Conservation (phyloP, 1,140 invertebrate genomes). For the Drosophila parabipectinata region DNA sequence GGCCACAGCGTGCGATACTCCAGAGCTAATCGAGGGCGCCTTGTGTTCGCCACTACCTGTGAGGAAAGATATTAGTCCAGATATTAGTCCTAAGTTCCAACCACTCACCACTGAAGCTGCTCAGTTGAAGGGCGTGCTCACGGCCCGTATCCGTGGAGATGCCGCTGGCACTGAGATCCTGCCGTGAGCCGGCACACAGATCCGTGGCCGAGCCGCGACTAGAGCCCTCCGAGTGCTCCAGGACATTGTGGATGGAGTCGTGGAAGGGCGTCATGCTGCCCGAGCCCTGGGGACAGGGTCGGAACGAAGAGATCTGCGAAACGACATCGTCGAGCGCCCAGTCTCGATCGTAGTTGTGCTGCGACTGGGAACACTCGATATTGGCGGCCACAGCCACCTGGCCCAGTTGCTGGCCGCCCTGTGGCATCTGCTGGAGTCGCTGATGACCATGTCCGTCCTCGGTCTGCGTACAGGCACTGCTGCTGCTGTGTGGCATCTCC, state of each 20-base stretch:
- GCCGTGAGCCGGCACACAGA: conserved; percentile 74
- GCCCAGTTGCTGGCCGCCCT: conserved; percentile 53
- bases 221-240: conserved; percentile 79
- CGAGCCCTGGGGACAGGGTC: conserved; percentile 82
- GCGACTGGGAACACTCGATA: conserved; percentile 86
- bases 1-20: conserved; percentile 77
- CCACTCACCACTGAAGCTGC: conserved; percentile 77
- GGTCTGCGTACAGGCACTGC: conserved; percentile 67
- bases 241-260: conserved; percentile 83
- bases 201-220: conserved; percentile 79
- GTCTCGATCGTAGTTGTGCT: conserved; percentile 83
- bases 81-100: not conserved
- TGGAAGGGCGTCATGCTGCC: conserved; percentile 84
- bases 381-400: conserved; percentile 86
- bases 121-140: conserved; percentile 74
- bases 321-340: conserved; percentile 82
- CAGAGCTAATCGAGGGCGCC: conserved; percentile 75
- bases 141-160: conserved; percentile 79
- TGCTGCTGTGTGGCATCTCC: conserved; percentile 58
- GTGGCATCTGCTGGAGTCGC: conserved; percentile 47
- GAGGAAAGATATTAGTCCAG: conserved; percentile 1
- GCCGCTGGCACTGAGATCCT: conserved; percentile 80
- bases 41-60: conserved; percentile 78
- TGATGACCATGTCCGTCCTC: conserved; percentile 66
- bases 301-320: conserved; percentile 83